Evolutionary conservation across 1,140 invertebrate genomes (phyloP).

Genomic region (Hycleus phaleratus): DNA sequence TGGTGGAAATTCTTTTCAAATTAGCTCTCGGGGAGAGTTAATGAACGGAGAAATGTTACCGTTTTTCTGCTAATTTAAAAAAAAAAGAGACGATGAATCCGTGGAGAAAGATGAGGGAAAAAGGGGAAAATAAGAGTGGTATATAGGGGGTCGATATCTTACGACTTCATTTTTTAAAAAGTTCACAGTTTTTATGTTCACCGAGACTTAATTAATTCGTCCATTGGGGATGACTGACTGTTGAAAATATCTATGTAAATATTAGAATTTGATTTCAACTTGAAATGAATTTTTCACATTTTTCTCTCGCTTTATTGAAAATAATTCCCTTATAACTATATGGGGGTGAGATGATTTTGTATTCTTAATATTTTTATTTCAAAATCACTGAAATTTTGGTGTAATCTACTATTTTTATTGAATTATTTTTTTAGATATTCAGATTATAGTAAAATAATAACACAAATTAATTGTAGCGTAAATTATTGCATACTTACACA

Average conservation of each 20-base stretch:
- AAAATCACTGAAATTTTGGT: too few species aligned
- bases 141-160: constrained; percentile 12
- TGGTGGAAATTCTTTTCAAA: constrained; percentile 39
- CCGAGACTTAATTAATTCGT: constrained; percentile 37
- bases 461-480: too few species aligned
- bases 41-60: constrained; percentile 39
- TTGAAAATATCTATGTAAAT: constrained; percentile 30
- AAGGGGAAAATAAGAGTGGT: constrained; percentile 16
- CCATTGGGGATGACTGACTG: constrained; percentile 27
- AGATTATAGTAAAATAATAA: too few species aligned
- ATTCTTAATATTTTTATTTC: too few species aligned
- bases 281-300: constrained; percentile 34
- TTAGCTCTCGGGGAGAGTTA: constrained; percentile 36
- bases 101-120: background rate
- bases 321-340: constrained; percentile 9
- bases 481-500: too few species aligned
- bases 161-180: constrained; percentile 31
- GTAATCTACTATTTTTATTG: too few species aligned
- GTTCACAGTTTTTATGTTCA: constrained; percentile 25
- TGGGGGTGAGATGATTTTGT: background rate
- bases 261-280: constrained; percentile 29
- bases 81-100: background rate
- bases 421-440: too few species aligned
- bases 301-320: constrained; percentile 28
- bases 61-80: constrained; percentile 37